Evolutionary conservation across 2,113 vertebrate species (phyloP).

Genomic region (Paramormyrops kingsleyae): DNA sequence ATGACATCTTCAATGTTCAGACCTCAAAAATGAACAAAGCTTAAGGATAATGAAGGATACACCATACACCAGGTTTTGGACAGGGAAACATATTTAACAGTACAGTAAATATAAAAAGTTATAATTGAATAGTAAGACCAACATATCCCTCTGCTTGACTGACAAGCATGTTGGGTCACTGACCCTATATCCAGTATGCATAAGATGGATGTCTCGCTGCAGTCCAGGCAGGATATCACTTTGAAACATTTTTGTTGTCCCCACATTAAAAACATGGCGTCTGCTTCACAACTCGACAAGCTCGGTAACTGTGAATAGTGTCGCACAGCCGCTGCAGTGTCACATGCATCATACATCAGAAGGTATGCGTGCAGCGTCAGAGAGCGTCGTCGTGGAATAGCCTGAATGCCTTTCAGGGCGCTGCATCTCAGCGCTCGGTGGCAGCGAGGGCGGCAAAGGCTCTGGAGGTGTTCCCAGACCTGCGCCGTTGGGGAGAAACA

Average conservation of each 20-base stretch:
- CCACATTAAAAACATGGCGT: neutral
- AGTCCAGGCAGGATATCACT: neutral
- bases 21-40: neutral
- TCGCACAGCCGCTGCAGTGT: neutral
- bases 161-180: neutral
- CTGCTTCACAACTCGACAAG: neutral
- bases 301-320: neutral
- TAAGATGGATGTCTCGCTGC: neutral
- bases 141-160: neutral
- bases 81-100: slow-evolving; percentile 4
- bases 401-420: neutral
- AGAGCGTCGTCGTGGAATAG: neutral
- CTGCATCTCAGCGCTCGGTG: neutral
- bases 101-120: neutral
- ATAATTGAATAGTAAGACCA: neutral
- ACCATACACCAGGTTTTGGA: neutral
- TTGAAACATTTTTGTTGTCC: neutral
- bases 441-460: neutral
- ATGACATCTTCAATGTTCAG: neutral
- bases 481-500: neutral
- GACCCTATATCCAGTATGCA: no score
- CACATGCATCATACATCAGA: slow-evolving; percentile 25
- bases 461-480: neutral
- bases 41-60: neutral
- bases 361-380: neutral